Base-by-base conservation (phyloP, 1,140 invertebrate species). In the Pseudomyrmex sp. region DNA sequence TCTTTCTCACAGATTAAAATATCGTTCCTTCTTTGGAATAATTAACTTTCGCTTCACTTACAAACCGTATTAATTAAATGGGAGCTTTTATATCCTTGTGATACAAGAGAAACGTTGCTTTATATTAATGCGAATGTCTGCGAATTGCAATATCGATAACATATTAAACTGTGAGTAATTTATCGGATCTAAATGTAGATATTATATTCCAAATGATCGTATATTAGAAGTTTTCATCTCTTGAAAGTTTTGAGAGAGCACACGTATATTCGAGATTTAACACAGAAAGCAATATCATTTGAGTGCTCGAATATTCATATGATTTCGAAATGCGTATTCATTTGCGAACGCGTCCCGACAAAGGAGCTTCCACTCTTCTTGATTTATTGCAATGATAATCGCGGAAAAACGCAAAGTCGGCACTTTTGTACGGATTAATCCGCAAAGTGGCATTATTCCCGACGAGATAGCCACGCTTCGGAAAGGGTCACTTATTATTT, bases 401-500 rank as follows among this genome's bases (percentile, higher is more conserved):
- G 63, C n/a, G 26, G 61, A 62, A 66, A 76, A 76, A 56, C 72
- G 46, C 79, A 48, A 48, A 65, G 50, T 75, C 50, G 72, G 69
- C 70, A 70, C 62, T 75, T 82, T 82, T 75, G 79, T 62, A 74
- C 70, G 44, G 26, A 58, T 82, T 80, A 80, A 80, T 73, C 73
- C 79, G 58, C 26, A 46, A 82, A 82, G 69, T 74, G 61, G 79
- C 70, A 82, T 82, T 82, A 82, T 65, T 82, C 75, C 70, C 79
- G 70, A 9, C 58, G 61, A 82, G 79, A 74, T 75, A 72, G 76
- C 54, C 54, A 56, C 66, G 76, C 56, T 80, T 61, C 54, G 66
- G 54, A 20, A 20, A 70, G 54, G 76, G 76, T 80, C 76, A 80
- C 76, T 80, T 70, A 3, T 35, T 35, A 35, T 35, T 35, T 54